Evolutionary conservation across 1,140 invertebrate genomes (phyloP).

Genomic region (Leptinotarsa texana): DNA sequence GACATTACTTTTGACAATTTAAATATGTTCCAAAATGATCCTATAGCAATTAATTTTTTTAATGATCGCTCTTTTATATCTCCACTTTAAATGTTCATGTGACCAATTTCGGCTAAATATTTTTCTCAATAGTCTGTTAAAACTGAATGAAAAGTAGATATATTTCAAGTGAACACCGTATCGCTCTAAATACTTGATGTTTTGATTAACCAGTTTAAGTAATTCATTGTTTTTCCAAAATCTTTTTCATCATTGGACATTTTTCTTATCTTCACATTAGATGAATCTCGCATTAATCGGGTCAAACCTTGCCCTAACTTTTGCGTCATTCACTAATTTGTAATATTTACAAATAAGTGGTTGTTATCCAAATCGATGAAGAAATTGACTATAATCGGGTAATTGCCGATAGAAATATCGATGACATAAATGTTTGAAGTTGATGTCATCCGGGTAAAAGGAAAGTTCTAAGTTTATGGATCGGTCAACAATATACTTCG

Average conservation of each 20-base stretch:
- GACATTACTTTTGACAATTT: no score
- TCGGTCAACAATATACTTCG: not conserved
- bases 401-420: not conserved
- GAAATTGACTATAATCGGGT: not conserved
- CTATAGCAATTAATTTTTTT: no score
- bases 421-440: slow-evolving; percentile 6
- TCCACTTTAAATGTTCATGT: no score
- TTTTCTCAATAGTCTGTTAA: no score
- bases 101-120: no score
- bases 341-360: slow-evolving; percentile 4
- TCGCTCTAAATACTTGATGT: no score
- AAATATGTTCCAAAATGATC: no score
- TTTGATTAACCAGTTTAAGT: no score
- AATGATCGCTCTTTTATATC: no score
- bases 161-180: no score
- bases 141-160: no score
- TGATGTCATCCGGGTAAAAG: slow-evolving; percentile 2
- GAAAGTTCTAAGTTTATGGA: slow-evolving; percentile 1
- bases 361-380: not conserved
- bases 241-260: not conserved
- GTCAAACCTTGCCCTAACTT: not conserved
- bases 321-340: not conserved
- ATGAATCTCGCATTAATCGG: not conserved
- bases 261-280: not conserved
- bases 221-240: no score